Base-by-base conservation (phyloP, 2,113 vertebrate genomes). In the Brachypodius melanocephalos region DNA sequence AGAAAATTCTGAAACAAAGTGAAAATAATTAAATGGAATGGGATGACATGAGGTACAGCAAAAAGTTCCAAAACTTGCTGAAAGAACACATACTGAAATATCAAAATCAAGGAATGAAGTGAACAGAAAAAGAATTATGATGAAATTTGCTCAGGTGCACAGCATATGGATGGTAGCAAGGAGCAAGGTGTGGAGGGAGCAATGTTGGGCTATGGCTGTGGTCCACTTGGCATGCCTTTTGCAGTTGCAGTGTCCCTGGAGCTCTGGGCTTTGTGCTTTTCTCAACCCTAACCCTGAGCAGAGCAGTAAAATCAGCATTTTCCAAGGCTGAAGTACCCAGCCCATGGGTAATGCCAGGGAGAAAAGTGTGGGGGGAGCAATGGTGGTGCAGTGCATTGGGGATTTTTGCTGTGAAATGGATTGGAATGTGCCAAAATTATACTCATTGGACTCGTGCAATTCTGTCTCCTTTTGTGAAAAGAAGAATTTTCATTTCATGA, bases 381-480 rank as follows among this genome's bases (percentile, higher is more conserved):
- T n/a, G 78, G 24, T 42, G 43, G 14, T 49, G 34, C 78, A n/a
- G 34, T 28, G 34, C 43, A 5, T 6, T 58, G 52, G 78, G 34
- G 3, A 0, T 32, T 26, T 67, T 40, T 58, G 43, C 34, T 40
- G 52, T 68, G 26, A 26, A 32, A 32, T 17, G 38, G 32, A 11
- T 13, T 36, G 38, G 38, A 62, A 52, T 0, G 2, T 21, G 32
- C 57, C 0, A 0, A 62, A 52, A 32, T 31, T 3, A 21, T 31
- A 10, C 21, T 36, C 55, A 14, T 3, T 61, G 38, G 26, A 45
- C 18, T 62, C 0, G 0, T 0, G 4, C 0, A 0, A 45, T 83
- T 52, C 48, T 4, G 3, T 31, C 51, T 43, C 22, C 19, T 42
- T 69, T 28, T 15, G 11, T 4, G 12, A n/a, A 20, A 6, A 46